Evolutionary conservation across 30 jellyfish, hydroid and myxozoan genomes (phyloP), one percentile per base, ranked within the genome.

Genomic region (Aurelia aurita complex sp. Pacific): DNA sequence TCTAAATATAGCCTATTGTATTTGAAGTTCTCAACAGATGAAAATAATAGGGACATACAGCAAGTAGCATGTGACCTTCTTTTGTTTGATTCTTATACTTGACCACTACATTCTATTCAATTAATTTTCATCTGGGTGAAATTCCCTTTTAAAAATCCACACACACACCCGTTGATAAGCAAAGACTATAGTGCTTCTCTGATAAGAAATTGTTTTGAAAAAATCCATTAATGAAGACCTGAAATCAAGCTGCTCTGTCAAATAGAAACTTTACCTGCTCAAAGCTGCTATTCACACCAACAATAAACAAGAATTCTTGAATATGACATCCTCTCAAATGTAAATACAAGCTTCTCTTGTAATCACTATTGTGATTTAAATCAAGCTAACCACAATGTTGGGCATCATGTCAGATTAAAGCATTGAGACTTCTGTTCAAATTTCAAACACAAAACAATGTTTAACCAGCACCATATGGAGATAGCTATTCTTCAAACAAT

Each of bases 321-420:
- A 32, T 64, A 32, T 5, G 73, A 16, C 73, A 32, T 70, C 62
- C 13, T 63, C 67, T 79, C 80, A 67, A 43, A 64, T 79, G 89
- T 65, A 79, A 79, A 79, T 79, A 63, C 78, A 66, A 50, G 68
- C 62, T 79, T 66, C 86, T 57, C 86, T 76, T 23, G 86, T 23
- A 76, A 57, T 64, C 32, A 57, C 23, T 23, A 64, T 64, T 79
- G 81, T 79, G 80, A 64, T 79, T 79, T 65, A 67, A 64, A 51
- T 79, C 89, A 79, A 33, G 89, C 50, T 66, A 63, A 52, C 89
- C 89, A 65, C 89, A 65, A 33, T 51, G 80, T 63, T 64, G 64
- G 60, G 81, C 53, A 79, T 64, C 81, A 32, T 36, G 42, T 9
- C 36, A 55, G 89, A 79, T 64, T 79, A 43, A 5, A 63, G 52